phyloP scores from a whole-genome alignment of 2,113 vertebrate genomes.

The Pachyramphus minor region DNA sequence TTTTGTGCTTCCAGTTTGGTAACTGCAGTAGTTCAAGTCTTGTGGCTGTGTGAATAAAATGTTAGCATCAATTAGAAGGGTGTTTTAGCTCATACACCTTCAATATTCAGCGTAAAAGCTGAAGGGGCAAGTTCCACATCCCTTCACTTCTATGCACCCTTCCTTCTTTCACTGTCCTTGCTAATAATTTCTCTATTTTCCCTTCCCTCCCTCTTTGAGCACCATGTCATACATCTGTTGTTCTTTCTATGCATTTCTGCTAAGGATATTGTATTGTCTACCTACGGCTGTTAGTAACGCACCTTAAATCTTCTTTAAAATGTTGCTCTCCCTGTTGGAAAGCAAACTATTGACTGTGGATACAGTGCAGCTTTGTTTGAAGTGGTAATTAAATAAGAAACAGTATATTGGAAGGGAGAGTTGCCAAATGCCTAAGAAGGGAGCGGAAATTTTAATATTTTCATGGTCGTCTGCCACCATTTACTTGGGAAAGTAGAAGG shows the following conservation, averaged over 20 bases:
- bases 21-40: not conserved
- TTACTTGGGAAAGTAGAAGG: not conserved
- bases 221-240: not conserved
- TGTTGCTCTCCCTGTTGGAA: not conserved
- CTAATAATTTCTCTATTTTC: not conserved
- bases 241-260: not conserved
- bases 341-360: not conserved
- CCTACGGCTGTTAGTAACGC: not conserved
- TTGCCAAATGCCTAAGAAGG: not conserved
- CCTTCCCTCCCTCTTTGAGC: not conserved
- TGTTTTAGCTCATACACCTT: not conserved
- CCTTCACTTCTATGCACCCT: not conserved
- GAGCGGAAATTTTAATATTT: not conserved
- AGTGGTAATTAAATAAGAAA: conserved; percentile 25
- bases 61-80: not conserved
- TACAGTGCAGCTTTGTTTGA: not conserved
- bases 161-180: not conserved
- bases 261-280: not conserved
- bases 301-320: not conserved
- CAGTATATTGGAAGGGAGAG: not conserved
- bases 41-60: not conserved
- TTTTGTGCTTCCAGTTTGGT: not conserved
- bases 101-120: not conserved
- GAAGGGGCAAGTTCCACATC: not conserved
- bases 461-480: not conserved